Evolutionary conservation across 2,113 vertebrate genomes (phyloP).

Genomic region (Dromas ardeola): DNA sequence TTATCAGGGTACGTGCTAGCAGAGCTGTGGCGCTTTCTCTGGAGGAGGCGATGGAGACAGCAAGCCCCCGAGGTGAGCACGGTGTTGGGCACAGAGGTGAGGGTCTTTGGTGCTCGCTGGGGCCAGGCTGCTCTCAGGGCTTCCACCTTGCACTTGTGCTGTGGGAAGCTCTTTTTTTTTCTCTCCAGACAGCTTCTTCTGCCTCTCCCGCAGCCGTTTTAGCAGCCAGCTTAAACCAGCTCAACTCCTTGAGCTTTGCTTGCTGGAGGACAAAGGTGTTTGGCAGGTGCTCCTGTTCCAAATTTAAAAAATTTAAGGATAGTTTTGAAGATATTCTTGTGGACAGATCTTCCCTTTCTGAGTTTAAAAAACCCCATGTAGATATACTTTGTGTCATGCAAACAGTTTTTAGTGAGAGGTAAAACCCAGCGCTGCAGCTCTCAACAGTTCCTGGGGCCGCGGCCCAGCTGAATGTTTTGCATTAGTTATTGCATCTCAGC

Average conservation of each 20-base stretch:
- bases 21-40: neutral
- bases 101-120: neutral
- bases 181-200: neutral
- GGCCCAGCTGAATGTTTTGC: neutral
- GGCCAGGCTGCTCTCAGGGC: neutral
- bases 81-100: rapidly evolving
- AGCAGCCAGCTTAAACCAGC: neutral
- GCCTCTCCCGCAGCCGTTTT: neutral
- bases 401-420: rapidly evolving
- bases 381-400: neutral
- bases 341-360: neutral
- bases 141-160: neutral
- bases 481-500: neutral
- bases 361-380: rapidly evolving
- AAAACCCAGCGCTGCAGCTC: neutral
- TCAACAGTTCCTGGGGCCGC: neutral
- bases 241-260: rapidly evolving
- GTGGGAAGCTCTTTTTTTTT: neutral
- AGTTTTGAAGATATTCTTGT: neutral
- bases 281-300: neutral
- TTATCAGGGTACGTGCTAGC: neutral
- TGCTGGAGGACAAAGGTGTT: neutral
- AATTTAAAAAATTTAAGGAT: neutral
- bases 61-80: neutral
- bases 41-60: rapidly evolving